These are phyloP conservation scores for Brachyptera risi DNA, from an alignment of 2,888 invertebrate species.

Conservation along the genomic window DNA sequence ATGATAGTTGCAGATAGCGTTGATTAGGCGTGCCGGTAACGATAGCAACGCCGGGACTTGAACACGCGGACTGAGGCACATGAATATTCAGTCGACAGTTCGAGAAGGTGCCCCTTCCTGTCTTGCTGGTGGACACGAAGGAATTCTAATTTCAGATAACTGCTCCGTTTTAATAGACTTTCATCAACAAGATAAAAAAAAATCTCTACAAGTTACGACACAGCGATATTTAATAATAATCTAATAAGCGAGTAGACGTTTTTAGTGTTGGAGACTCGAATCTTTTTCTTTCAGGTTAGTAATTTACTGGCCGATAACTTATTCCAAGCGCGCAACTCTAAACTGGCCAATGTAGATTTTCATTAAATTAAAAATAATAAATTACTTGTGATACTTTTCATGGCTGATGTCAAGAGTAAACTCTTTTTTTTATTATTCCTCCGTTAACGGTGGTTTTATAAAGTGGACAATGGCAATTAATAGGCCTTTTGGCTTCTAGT, in stretches of 20 bases:
- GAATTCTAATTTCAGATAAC: slow-evolving; percentile 32
- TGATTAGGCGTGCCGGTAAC: no score
- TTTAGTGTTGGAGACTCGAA: slow-evolving; percentile 7
- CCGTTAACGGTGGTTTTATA: neutral
- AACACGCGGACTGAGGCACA: neutral
- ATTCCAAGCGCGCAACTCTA: neutral
- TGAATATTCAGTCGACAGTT: slow-evolving; percentile 28
- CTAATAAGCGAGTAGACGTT: slow-evolving; percentile 30
- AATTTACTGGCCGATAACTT: slow-evolving; percentile 18
- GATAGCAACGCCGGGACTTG: no score
- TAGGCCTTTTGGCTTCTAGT: no score
- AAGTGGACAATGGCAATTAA: neutral
- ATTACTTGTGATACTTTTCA: slow-evolving; percentile 5
- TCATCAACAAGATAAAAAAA: slow-evolving; percentile 25
- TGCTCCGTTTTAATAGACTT: slow-evolving; percentile 31
- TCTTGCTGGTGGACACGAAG: slow-evolving; percentile 14
- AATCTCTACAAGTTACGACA: slow-evolving; percentile 25
- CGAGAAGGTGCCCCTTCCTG: no score
- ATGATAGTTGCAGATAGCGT: no score
- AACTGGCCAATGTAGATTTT: slow-evolving; percentile 11
- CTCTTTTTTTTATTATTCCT: neutral
- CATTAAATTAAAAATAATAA: slow-evolving; percentile 12
- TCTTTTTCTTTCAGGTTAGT: slow-evolving; percentile 2
- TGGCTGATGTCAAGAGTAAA: neutral
- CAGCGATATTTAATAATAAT: slow-evolving; percentile 30